phyloP scores from a whole-genome alignment of 2,113 vertebrate species.

The Cathartes aura region DNA sequence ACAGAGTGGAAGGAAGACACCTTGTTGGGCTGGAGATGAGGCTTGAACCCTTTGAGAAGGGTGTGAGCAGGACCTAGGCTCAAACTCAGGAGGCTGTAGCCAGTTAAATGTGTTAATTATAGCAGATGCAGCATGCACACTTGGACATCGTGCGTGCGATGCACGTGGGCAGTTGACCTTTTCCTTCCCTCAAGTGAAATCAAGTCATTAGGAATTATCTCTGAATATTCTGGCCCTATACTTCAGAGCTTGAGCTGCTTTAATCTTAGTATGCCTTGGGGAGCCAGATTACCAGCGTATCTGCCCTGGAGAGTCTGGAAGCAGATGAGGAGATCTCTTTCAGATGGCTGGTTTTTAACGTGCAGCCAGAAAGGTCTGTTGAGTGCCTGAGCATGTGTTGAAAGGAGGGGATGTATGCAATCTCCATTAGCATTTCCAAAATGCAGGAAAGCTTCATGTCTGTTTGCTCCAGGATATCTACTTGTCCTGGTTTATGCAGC shows the following conservation, averaged over 20 bases:
- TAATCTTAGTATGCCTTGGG: neutral
- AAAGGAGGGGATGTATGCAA: neutral
- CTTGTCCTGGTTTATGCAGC: neutral
- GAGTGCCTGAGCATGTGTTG: neutral
- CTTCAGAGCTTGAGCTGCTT: neutral
- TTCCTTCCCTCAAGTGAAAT: constrained; percentile 42
- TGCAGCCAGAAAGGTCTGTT: neutral
- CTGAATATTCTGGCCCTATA: neutral
- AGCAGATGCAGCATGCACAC: neutral
- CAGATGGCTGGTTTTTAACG: neutral
- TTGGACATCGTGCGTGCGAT: neutral
- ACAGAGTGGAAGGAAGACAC: neutral
- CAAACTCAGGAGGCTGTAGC: neutral
- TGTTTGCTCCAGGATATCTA: neutral
- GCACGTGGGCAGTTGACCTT: neutral
- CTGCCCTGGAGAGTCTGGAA: neutral
- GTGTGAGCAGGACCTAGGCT: neutral
- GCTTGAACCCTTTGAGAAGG: neutral
- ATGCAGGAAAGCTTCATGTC: neutral
- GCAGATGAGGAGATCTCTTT: neutral
- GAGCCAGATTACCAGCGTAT: neutral
- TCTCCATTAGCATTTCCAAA: neutral
- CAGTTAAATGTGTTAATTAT: neutral
- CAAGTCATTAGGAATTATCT: neutral
- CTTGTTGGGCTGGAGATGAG: neutral